Conservation (phyloP, 2,888 invertebrate species). For the Megamerina dolium region DNA sequence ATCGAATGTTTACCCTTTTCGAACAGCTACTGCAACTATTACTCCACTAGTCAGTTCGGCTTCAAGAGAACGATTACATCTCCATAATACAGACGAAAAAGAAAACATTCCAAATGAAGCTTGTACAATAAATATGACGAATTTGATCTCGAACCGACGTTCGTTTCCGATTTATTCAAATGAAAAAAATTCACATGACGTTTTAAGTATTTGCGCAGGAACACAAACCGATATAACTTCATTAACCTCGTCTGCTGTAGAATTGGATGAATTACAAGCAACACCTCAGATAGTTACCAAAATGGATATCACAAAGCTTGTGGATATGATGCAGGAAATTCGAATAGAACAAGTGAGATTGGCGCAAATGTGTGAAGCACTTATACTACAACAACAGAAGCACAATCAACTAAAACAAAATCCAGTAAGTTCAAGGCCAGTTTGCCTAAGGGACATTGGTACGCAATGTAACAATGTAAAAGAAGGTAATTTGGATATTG, state of each 20-base stretch:
- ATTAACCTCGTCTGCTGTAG: background rate
- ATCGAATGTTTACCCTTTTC: conserved; percentile 23
- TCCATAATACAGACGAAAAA: too few relatives aligned
- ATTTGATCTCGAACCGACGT: too few relatives aligned
- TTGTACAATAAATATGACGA: too few relatives aligned
- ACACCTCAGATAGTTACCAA: conserved; percentile 27
- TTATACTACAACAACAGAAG: conserved; percentile 19
- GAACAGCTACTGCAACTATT: conserved; percentile 2
- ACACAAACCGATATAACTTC: conserved; percentile 38
- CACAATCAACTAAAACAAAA: background rate
- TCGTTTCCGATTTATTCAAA: too few relatives aligned
- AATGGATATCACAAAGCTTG: conserved; percentile 30
- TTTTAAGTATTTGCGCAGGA: conserved; percentile 40
- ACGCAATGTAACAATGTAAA: conserved; percentile 21
- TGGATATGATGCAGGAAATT: conserved; percentile 26
- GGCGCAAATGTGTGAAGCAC: conserved; percentile 23
- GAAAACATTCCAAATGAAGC: too few relatives aligned
- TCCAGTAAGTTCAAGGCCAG: too few relatives aligned
- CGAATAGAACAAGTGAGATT: conserved; percentile 36
- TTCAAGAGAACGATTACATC: too few relatives aligned
- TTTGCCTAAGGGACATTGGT: conserved; percentile 23
- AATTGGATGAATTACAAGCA: background rate
- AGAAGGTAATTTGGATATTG: background rate
- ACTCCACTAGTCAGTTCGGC: conserved; percentile 4
- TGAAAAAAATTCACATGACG: too few relatives aligned